These are phyloP conservation scores for Tympanuchus pallidicinctus DNA, from an alignment of 2,113 vertebrate genomes.

Conservation along the genomic window DNA sequence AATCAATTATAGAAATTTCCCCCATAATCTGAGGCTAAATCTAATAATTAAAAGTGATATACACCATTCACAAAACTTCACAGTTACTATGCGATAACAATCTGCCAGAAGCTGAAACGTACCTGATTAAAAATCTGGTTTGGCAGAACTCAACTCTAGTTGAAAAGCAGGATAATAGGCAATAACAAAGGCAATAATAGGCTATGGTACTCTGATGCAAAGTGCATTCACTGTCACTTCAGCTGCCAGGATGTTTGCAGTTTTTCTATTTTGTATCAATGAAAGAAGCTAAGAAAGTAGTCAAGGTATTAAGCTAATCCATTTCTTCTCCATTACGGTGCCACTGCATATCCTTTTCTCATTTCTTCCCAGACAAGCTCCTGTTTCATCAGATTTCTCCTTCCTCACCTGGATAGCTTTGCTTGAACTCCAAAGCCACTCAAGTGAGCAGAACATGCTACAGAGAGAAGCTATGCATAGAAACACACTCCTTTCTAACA, in stretches of 20 bases:
- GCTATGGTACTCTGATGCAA: constrained; percentile 1
- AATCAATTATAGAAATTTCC: background rate
- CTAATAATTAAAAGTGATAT: background rate
- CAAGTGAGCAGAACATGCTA: accelerated
- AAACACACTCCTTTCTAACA: accelerated
- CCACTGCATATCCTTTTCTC: background rate
- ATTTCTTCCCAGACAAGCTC: background rate
- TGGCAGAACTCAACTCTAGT: background rate
- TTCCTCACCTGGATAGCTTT: background rate
- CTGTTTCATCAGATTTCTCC: background rate
- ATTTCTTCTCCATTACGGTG: background rate
- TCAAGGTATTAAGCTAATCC: background rate
- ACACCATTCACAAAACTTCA: background rate
- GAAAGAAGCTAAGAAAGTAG: background rate
- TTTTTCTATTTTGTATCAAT: background rate
- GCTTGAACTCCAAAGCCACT: background rate
- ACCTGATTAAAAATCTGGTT: constrained; percentile 1
- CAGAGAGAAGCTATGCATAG: background rate
- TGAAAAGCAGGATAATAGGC: constrained; percentile 4
- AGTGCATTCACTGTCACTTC: constrained; percentile 15
- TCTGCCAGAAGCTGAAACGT: background rate
- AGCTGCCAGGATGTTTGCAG: background rate
- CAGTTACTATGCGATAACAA: background rate
- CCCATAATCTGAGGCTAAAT: background rate
- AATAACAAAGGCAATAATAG: background rate